These are phyloP conservation scores for Coenobita brevimanus DNA, from an alignment of 1,140 invertebrate genomes.

Conservation along the genomic window DNA sequence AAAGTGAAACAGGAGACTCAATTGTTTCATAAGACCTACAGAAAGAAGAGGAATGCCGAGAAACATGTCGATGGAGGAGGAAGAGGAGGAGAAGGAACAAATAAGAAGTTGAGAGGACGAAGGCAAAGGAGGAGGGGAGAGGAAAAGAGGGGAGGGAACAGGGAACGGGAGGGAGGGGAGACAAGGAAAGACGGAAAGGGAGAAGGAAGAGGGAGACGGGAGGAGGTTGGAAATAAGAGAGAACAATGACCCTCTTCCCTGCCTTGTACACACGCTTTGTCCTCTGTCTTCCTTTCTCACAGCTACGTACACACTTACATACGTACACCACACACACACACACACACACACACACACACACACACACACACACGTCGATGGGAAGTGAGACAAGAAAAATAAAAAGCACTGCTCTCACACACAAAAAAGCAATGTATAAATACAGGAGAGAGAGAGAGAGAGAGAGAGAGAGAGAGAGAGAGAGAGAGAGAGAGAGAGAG, in stretches of 20 bases:
- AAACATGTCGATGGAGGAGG: too few relatives aligned
- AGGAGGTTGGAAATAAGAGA: not conserved
- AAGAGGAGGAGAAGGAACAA: too few relatives aligned
- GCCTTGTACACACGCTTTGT: too few relatives aligned
- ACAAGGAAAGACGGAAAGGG: not conserved
- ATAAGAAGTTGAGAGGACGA: too few relatives aligned
- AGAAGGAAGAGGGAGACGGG: not conserved
- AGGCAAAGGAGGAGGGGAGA: too few relatives aligned
- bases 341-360: not conserved
- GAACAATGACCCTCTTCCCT: too few relatives aligned
- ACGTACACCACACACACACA: too few relatives aligned
- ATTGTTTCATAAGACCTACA: too few relatives aligned
- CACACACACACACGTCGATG: not conserved
- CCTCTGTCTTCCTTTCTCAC: too few relatives aligned
- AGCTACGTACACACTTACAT: too few relatives aligned
- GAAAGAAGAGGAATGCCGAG: too few relatives aligned
- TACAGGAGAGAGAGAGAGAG: not conserved
- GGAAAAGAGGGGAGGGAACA: not conserved
- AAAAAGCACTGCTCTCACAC: not conserved
- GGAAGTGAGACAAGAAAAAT: not conserved
- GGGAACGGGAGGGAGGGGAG: not conserved
- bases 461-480: constrained; percentile 8
- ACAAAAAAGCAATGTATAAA: not conserved
- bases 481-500: constrained; percentile 26
- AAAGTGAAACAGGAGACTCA: too few relatives aligned